Percentiles rank a stretch among this genome's conserved stretches.
Evolutionary conservation across 1,140 invertebrate genomes (phyloP).

Genomic region (Drosophila leontia): DNA sequence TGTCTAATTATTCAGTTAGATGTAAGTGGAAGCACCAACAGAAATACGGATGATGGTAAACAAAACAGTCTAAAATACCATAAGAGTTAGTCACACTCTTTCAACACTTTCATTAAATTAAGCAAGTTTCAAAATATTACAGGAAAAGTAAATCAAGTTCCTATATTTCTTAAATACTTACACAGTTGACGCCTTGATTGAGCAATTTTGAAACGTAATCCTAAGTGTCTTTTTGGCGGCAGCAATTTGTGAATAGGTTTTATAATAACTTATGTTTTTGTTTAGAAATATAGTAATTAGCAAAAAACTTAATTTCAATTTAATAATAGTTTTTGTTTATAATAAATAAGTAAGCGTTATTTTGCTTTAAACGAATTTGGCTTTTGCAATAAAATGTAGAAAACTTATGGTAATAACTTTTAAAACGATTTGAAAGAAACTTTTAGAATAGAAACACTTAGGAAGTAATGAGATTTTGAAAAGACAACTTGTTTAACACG

Average conservation of each 20-base stretch:
- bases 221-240: constrained; percentile 45
- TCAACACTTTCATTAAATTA: neutral
- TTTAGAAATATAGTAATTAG: constrained; percentile 13
- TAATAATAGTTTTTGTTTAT: constrained; percentile 11
- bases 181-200: constrained; percentile 45
- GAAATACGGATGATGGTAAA: constrained; percentile 13
- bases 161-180: constrained; percentile 48
- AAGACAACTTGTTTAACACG: constrained; percentile 38
- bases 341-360: constrained; percentile 38
- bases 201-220: constrained; percentile 57
- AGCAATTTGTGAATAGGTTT: constrained; percentile 25
- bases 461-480: constrained; percentile 44
- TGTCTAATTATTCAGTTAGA: constrained; percentile 60
- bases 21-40: constrained; percentile 24
- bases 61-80: neutral
- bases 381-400: constrained; percentile 18
- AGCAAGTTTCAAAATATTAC: neutral
- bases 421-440: constrained; percentile 23
- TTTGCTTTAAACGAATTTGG: constrained; percentile 46
- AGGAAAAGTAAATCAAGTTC: neutral
- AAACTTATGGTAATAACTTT: neutral
- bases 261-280: constrained; percentile 3
- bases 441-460: constrained; percentile 44
- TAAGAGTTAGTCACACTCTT: neutral
- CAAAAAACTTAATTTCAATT: constrained; percentile 32